A percentile compares a stretch with the other conserved stretches of the same genome.
phyloP scores from a whole-genome alignment of 2,113 vertebrate genomes.

The Bufo bufo region DNA sequence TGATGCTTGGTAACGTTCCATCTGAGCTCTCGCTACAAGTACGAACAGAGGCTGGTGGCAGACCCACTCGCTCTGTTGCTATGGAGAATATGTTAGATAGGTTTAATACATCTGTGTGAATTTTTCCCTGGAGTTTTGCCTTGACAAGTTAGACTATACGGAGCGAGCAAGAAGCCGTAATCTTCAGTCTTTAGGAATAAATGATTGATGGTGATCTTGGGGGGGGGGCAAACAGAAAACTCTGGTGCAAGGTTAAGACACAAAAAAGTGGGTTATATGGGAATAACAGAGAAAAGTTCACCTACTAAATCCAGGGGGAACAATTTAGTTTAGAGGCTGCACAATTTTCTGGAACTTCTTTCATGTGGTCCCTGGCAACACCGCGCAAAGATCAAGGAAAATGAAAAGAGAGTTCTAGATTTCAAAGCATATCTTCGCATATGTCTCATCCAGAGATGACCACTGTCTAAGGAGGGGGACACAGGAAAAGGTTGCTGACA shows the following conservation, averaged over 20 bases:
- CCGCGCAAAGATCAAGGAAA: not conserved
- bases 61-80: constrained; percentile 68
- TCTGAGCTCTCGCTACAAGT: constrained; percentile 52
- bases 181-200: constrained; percentile 67
- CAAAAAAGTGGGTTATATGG: not conserved
- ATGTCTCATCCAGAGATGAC: not conserved
- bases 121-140: constrained; percentile 71
- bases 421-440: not conserved
- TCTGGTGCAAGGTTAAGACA: not conserved
- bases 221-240: constrained; percentile 54
- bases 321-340: not conserved
- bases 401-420: not conserved
- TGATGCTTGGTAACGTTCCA: constrained; percentile 5
- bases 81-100: constrained; percentile 73
- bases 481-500: not conserved
- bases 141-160: constrained; percentile 69
- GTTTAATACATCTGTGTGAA: constrained; percentile 66
- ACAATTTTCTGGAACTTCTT: not conserved
- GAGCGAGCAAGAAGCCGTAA: constrained; percentile 66
- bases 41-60: constrained; percentile 59
- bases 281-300: not conserved
- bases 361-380: not conserved
- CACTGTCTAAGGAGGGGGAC: not conserved
- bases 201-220: constrained; percentile 64
- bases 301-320: not conserved